These are phyloP conservation scores for Ailurus styani DNA, from an alignment of 2,113 vertebrate species.

Conservation along the genomic window DNA sequence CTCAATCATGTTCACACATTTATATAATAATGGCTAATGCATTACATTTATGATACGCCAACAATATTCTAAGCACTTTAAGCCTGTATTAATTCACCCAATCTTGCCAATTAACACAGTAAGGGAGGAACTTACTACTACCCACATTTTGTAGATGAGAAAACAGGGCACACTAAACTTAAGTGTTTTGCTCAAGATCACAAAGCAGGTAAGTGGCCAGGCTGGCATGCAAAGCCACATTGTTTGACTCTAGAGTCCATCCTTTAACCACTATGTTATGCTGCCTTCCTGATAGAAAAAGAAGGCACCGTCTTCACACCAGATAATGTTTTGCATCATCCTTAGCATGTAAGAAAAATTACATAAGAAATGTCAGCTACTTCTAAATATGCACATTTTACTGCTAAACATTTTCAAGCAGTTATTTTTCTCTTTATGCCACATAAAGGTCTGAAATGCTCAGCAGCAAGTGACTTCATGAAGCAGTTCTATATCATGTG, in stretches of 20 bases:
- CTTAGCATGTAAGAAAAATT: neutral
- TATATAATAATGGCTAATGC: neutral
- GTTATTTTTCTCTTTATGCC: conserved; percentile 36
- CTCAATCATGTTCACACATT: neutral
- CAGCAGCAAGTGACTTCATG: conserved; percentile 22
- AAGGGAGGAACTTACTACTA: neutral
- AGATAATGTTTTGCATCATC: neutral
- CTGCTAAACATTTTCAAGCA: conserved; percentile 28
- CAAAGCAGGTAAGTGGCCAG: neutral
- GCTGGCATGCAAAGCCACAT: neutral
- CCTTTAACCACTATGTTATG: neutral
- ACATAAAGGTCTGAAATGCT: conserved; percentile 38
- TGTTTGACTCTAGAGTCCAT: neutral
- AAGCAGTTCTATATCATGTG: conserved; percentile 32
- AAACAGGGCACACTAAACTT: neutral
- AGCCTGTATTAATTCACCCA: neutral
- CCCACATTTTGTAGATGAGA: neutral
- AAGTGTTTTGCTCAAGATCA: neutral
- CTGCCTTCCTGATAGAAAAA: neutral
- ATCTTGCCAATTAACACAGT: neutral
- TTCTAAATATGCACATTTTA: conserved; percentile 8
- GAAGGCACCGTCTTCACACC: neutral
- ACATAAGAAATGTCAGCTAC: neutral
- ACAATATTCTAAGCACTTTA: neutral
- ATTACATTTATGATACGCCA: neutral